Evolutionary conservation across 2,113 vertebrate genomes (phyloP), one percentile per base, ranked within the genome.

Genomic region (Cyanistes caeruleus): DNA sequence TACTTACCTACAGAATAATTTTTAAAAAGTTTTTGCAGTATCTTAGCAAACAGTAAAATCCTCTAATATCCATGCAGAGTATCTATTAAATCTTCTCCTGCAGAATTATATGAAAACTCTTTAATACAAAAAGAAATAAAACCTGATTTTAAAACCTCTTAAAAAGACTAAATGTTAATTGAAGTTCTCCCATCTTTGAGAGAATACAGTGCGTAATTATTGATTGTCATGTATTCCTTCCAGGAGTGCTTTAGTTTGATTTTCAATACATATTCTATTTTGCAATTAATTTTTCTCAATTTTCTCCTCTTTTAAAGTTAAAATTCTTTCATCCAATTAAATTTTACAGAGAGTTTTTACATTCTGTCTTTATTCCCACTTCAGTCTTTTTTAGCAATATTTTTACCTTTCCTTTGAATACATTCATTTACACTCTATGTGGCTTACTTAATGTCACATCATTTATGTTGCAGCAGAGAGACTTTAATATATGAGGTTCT

Each of bases 391-490:
- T 75, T n/a, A 75, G 55, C 39, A 77, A 60, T 18, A 74, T 60
- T 97, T 97, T 70, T 52, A 68, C 55, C 67, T 94, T 64, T 93
- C 90, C 41, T 84, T 80, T 90, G 49, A 89, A 86, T 4, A 51
- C 39, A 65, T 77, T 94, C 35, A 93, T 64, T 93, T 69, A 87
- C n/a, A 82, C 7, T 56, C 55, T 69, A 82, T 83, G 28, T 5
- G 15, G 16, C 56, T 95, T 92, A 75, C 27, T 56, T 79, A 64
- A 70, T 86, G 78, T 22, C 39, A 70, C 58, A 76, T 70, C 9
- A 64, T 94, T 96, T 89, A 84, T 46, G n/a, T 15, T 62, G 80
- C 81, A 94, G 43, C 18, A 84, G 46, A 90, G 41, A 84, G 11
- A 52, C 39, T 87, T 92, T 82, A 74, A 89, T 82, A 64, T 44